Percentiles rank a stretch among this genome's conserved stretches.
Evolutionary conservation across 2,888 invertebrate genomes (phyloP).

Genomic region (Molorchus minor): DNA sequence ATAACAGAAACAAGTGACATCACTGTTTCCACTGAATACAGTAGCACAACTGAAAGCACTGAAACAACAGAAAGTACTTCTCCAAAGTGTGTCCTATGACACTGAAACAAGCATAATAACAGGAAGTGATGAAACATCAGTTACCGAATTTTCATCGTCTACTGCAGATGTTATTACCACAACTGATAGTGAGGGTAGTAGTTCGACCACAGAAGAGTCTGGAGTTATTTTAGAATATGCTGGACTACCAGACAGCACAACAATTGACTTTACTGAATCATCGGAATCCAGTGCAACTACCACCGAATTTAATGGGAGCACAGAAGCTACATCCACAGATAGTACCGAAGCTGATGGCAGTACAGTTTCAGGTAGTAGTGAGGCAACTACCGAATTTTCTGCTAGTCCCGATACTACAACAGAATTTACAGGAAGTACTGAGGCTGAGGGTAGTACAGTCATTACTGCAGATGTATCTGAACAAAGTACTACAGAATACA

Average conservation of each 20-base stretch:
- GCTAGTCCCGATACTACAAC: conserved; percentile 28
- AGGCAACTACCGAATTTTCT: not conserved
- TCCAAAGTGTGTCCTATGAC: no score
- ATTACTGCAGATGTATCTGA: conserved; percentile 30
- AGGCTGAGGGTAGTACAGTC: conserved; percentile 33
- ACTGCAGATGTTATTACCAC: no score
- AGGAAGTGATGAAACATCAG: conserved; percentile 34
- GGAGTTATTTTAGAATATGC: no score
- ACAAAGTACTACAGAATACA: conserved; percentile 47
- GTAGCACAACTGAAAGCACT: conserved; percentile 43
- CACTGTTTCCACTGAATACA: conserved; percentile 36
- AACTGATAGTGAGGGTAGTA: conserved; percentile 27
- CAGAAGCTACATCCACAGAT: conserved; percentile 19
- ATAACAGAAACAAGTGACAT: conserved; percentile 20
- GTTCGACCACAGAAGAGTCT: conserved; percentile 31
- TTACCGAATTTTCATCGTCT: no score
- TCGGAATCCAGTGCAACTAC: conserved; percentile 39
- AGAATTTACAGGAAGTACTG: conserved; percentile 24
- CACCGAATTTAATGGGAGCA: conserved; percentile 26
- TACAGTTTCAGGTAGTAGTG: conserved; percentile 24
- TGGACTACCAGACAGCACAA: no score
- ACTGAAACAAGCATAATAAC: no score
- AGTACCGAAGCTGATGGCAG: conserved; percentile 6
- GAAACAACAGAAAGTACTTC: conserved; percentile 31
- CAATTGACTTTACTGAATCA: conserved; percentile 32